Conservation (phyloP, 2,888 invertebrate genomes). For the Drosophila nr. perissopoda region DNA sequence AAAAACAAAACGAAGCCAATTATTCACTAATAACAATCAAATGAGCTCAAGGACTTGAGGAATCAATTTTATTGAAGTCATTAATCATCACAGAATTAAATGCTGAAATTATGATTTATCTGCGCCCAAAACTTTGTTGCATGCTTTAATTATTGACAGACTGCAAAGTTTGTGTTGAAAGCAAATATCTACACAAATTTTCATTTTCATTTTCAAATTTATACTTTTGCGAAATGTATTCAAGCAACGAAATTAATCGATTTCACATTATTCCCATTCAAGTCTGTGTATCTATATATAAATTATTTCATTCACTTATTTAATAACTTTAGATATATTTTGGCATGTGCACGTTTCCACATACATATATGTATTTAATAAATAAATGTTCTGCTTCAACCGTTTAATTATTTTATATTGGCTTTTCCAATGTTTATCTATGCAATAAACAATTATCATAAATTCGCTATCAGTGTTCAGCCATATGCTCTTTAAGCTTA, state of each 20-base stretch:
- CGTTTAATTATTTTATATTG: slow-evolving; percentile 10
- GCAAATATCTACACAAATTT: neutral
- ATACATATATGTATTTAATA: neutral
- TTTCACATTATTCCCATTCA: neutral
- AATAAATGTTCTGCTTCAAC: neutral
- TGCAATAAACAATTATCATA: slow-evolving; percentile 25
- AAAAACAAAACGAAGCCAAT: neutral
- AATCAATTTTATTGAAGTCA: neutral
- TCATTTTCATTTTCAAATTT: neutral
- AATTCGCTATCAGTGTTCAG: slow-evolving; percentile 26
- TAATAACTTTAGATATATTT: neutral
- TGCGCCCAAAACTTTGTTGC: neutral
- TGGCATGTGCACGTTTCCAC: neutral
- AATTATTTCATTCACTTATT: neutral
- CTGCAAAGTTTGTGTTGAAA: neutral
- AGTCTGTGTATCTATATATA: neutral
- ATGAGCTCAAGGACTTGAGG: neutral
- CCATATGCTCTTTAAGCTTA: slow-evolving; percentile 9
- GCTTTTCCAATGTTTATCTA: slow-evolving; percentile 16
- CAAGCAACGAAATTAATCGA: neutral
- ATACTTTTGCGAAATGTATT: neutral
- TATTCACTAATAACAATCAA: neutral
- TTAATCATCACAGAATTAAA: neutral
- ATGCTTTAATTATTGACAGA: neutral
- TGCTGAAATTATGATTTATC: neutral